phyloP scores from a whole-genome alignment of 2,888 invertebrate species.

The Sphaerophoria rueppellii region DNA sequence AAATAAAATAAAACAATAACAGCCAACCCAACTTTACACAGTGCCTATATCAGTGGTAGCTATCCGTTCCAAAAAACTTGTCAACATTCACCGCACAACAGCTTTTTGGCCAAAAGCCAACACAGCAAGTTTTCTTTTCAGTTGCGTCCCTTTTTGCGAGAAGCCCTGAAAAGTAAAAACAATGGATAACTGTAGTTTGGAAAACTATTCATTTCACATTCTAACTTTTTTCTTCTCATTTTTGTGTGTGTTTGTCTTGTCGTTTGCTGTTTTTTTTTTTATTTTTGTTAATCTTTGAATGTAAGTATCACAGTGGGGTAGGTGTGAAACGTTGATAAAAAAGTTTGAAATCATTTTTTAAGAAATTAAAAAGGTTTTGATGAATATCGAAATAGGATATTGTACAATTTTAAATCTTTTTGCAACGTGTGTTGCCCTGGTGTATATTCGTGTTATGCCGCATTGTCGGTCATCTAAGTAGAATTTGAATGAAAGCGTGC shows the following conservation, averaged over 20 bases:
- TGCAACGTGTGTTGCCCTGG: too few relatives aligned
- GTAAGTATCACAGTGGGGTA: neutral
- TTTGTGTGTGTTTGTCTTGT: neutral
- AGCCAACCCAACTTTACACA: neutral
- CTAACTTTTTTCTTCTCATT: constrained; percentile 17
- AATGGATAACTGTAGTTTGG: constrained; percentile 60
- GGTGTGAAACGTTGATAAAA: neutral
- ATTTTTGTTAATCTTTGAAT: constrained; percentile 2
- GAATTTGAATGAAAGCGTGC: constrained; percentile 42
- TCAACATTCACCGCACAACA: constrained; percentile 57
- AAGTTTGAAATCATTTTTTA: neutral
- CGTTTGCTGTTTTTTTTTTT: constrained; percentile 26
- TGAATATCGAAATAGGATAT: too few relatives aligned
- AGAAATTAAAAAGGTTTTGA: too few relatives aligned
- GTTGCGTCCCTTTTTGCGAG: constrained; percentile 25
- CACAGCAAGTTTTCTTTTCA: constrained; percentile 54
- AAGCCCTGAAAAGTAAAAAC: constrained; percentile 34
- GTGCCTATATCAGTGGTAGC: constrained; percentile 53
- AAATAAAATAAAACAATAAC: neutral
- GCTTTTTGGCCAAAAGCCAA: constrained; percentile 66
- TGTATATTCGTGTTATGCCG: neutral
- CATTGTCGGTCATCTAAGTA: neutral
- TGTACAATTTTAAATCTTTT: too few relatives aligned
- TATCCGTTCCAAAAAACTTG: constrained; percentile 53
- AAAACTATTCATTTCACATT: constrained; percentile 63